These are phyloP conservation scores for Nothoprocta perdicaria DNA, from an alignment of 2,113 vertebrate genomes.

Conservation along the genomic window DNA sequence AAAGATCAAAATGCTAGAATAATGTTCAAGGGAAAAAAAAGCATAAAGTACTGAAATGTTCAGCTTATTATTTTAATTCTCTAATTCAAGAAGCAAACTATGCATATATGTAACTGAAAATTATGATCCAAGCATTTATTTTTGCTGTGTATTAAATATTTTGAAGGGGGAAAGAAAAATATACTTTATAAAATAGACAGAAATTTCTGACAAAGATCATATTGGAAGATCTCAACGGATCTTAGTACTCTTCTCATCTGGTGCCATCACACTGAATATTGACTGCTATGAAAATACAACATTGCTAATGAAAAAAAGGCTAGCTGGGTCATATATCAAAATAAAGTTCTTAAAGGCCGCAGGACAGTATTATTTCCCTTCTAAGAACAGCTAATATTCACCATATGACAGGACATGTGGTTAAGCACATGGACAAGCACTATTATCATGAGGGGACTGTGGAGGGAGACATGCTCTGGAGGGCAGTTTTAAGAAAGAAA, in stretches of 20 bases:
- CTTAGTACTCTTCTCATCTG: neutral
- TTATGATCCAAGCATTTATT: neutral
- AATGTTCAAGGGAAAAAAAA: neutral
- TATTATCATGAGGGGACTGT: constrained; percentile 11
- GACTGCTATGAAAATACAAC: neutral
- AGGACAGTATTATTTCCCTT: constrained; percentile 19
- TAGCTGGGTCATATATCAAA: constrained; percentile 38
- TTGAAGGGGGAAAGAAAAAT: neutral
- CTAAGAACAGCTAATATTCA: constrained; percentile 51
- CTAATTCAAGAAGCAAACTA: neutral
- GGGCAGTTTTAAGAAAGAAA: neutral
- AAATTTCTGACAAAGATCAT: neutral
- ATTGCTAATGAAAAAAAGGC: neutral
- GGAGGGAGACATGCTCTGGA: neutral
- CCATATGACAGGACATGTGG: neutral
- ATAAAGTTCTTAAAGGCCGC: constrained; percentile 48
- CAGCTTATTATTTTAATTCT: neutral
- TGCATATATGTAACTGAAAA: neutral
- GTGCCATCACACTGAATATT: neutral
- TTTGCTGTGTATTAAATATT: neutral
- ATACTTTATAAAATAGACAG: neutral
- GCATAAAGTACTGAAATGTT: neutral
- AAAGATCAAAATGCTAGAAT: neutral
- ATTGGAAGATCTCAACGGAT: neutral
- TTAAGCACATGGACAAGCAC: neutral